A percentile compares a stretch with the other conserved stretches of the same genome.
These are phyloP conservation scores for Kuschelorhynchus macadamiae DNA, from an alignment of 2,888 invertebrate genomes.

Conservation along the genomic window DNA sequence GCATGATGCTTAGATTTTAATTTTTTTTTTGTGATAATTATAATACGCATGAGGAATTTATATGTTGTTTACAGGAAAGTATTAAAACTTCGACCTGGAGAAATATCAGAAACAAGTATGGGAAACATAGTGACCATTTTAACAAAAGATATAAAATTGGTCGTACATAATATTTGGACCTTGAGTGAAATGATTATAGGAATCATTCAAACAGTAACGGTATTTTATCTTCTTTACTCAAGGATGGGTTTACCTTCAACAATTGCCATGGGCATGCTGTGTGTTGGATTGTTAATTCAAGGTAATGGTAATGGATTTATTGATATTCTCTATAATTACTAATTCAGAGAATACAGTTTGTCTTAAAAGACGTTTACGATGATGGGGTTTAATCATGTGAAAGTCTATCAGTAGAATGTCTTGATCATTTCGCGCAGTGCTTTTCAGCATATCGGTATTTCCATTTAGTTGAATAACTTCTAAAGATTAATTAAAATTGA, in stretches of 20 bases:
- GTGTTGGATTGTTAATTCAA: constrained; percentile 37
- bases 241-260: constrained; percentile 71
- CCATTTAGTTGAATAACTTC: too few relatives aligned
- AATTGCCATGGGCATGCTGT: constrained; percentile 71
- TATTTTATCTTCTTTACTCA: constrained; percentile 82
- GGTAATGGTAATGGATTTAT: constrained; percentile 63
- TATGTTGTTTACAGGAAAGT: constrained; percentile 82
- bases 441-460: too few relatives aligned
- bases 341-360: too few relatives aligned
- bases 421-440: too few relatives aligned
- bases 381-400: too few relatives aligned
- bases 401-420: too few relatives aligned
- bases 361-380: too few relatives aligned
- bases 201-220: constrained; percentile 85
- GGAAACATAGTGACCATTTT: constrained; percentile 87
- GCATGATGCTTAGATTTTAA: too few relatives aligned
- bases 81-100: constrained; percentile 65
- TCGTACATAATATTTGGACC: constrained; percentile 89
- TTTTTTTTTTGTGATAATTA: too few relatives aligned
- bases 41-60: too few relatives aligned
- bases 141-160: constrained; percentile 92
- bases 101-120: constrained; percentile 79
- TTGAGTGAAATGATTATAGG: constrained; percentile 94
- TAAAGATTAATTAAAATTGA: too few relatives aligned
- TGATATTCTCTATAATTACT: too few relatives aligned